phyloP scores from a whole-genome alignment of 2,113 vertebrate species.

The Serilophus lunatus region DNA sequence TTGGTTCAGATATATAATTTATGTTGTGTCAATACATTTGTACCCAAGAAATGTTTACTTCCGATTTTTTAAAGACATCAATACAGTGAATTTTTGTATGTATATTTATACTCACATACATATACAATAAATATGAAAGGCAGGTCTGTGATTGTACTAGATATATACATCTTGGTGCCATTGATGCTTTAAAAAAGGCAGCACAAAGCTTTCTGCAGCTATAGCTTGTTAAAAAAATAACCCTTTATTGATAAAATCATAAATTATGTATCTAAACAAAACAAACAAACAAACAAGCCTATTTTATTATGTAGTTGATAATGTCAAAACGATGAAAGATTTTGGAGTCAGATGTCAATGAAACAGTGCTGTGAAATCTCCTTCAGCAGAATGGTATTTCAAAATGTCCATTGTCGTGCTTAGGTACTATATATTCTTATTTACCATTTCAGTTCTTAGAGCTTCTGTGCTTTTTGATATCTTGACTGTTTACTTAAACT shows the following conservation, averaged over 20 bases:
- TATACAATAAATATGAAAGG: neutral
- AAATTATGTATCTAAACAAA: slow-evolving; percentile 41
- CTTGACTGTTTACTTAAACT: slow-evolving; percentile 46
- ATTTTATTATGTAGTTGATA: neutral
- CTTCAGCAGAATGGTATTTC: neutral
- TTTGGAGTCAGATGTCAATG: neutral
- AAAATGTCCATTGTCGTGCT: neutral
- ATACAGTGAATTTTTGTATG: neutral
- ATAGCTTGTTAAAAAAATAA: neutral
- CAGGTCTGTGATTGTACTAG: neutral
- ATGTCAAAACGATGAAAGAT: slow-evolving; percentile 35
- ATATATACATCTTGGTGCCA: neutral
- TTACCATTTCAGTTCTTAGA: slow-evolving; percentile 15
- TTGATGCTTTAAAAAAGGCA: neutral
- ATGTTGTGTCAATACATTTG: rapidly evolving
- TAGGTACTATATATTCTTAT: slow-evolving; percentile 26
- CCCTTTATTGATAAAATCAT: slow-evolving; percentile 46
- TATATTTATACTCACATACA: neutral
- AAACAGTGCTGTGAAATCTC: neutral
- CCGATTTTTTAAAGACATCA: neutral
- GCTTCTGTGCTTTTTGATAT: slow-evolving; percentile 19
- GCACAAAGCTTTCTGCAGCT: neutral
- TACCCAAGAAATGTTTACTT: neutral
- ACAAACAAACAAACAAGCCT: neutral
- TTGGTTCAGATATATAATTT: neutral